Evolutionary conservation across 2,797 vertebrate genomes (phyloP).

Genomic region (Platyrinchus mystaceus): DNA sequence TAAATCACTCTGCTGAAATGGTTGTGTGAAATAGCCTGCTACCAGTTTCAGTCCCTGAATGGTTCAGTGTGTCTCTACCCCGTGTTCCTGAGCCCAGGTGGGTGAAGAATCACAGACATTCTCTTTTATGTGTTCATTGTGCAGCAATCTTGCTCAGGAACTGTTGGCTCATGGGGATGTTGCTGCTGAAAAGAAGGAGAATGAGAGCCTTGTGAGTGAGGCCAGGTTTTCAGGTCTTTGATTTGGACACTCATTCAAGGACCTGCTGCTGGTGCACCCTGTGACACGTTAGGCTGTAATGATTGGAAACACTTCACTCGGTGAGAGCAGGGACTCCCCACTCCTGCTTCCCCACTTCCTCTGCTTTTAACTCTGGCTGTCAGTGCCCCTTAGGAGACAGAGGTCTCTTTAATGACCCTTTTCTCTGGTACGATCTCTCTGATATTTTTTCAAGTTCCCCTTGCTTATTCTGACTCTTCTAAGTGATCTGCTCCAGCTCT

Average conservation of each 20-base stretch:
- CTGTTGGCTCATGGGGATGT: neutral
- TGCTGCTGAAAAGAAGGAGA: neutral
- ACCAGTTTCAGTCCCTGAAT: neutral
- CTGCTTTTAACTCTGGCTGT: neutral
- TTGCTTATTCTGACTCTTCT: neutral
- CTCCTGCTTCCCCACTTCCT: neutral
- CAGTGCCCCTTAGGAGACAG: neutral
- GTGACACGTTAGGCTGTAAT: rapidly evolving
- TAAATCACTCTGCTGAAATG: neutral
- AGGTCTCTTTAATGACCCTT: neutral
- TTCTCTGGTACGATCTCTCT: neutral
- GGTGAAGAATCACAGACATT: neutral
- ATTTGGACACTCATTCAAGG: neutral
- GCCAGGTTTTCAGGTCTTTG: neutral
- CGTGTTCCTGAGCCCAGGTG: neutral
- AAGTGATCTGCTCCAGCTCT: neutral
- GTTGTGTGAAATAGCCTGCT: neutral
- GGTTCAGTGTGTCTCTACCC: neutral
- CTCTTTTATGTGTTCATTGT: neutral
- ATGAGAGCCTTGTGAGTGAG: neutral
- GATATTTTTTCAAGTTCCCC: neutral
- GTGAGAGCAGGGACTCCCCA: neutral
- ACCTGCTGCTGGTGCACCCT: neutral
- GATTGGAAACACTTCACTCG: neutral
- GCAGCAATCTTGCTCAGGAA: neutral